Percentiles rank a stretch among this genome's conserved stretches.
Evolutionary conservation across 2,888 invertebrate genomes (phyloP).

Genomic region (Andrena fulva): DNA sequence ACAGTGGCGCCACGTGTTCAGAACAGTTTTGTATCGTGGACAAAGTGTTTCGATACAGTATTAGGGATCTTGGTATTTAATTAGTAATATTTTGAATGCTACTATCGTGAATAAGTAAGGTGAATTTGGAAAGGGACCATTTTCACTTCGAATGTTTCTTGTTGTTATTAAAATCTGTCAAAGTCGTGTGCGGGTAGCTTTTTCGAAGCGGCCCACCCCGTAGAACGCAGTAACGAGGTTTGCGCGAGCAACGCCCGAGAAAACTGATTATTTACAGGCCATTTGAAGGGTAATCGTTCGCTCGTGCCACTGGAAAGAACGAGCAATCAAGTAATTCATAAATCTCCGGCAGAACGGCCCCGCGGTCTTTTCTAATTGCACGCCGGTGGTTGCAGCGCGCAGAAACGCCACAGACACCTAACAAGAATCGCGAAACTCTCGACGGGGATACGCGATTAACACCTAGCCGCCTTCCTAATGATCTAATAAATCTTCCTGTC

Average conservation of each 20-base stretch:
- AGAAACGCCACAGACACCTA: slow-evolving; percentile 7
- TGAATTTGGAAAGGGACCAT: too few species aligned
- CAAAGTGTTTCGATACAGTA: too few species aligned
- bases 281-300: slow-evolving; percentile 27
- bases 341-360: slow-evolving; percentile 34
- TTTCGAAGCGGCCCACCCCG: not conserved
- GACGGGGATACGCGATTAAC: slow-evolving; percentile 39
- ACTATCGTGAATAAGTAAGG: too few species aligned
- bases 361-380: slow-evolving; percentile 50
- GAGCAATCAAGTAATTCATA: slow-evolving; percentile 45
- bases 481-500: slow-evolving; percentile 47
- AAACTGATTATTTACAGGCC: slow-evolving; percentile 43
- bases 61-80: too few species aligned
- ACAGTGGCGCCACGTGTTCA: too few species aligned
- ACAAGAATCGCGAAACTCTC: slow-evolving; percentile 35
- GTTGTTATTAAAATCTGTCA: too few species aligned
- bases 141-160: too few species aligned
- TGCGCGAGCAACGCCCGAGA: not conserved
- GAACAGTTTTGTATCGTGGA: too few species aligned
- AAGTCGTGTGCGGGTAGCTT: too few species aligned
- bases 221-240: not conserved
- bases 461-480: slow-evolving; percentile 41
- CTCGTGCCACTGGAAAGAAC: slow-evolving; percentile 16
- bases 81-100: too few species aligned
- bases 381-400: slow-evolving; percentile 18